phyloP scores from a whole-genome alignment of 1,140 invertebrate genomes.

The Drosophila willistoni region DNA sequence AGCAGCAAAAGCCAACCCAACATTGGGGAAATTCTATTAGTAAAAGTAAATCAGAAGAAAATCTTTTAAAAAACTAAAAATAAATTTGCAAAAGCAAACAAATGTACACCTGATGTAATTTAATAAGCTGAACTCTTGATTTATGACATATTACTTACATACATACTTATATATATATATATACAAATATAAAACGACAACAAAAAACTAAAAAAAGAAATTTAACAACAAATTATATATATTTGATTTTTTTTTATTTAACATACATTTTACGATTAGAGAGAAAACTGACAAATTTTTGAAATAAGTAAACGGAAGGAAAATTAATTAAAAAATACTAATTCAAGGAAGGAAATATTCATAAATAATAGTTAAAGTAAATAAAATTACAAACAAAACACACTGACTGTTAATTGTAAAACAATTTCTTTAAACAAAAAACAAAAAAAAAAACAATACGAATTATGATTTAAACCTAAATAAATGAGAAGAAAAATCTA shows the following conservation, averaged over 20 bases:
- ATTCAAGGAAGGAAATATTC: constrained; percentile 59
- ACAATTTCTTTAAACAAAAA: constrained; percentile 77
- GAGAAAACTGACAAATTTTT: constrained; percentile 39
- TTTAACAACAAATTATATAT: constrained; percentile 14
- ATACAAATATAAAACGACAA: not conserved
- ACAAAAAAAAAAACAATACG: constrained; percentile 50
- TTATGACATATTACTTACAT: constrained; percentile 59
- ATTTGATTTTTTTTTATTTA: constrained; percentile 33
- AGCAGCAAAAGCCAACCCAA: not conserved
- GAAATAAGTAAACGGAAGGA: constrained; percentile 38
- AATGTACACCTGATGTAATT: constrained; percentile 74
- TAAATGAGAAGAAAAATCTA: constrained; percentile 50
- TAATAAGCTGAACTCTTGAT: constrained; percentile 62
- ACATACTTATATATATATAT: constrained; percentile 22
- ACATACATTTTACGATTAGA: constrained; percentile 31
- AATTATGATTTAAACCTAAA: constrained; percentile 73
- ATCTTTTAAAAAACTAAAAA: constrained; percentile 19
- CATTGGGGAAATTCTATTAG: constrained; percentile 18
- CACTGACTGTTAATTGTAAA: constrained; percentile 83
- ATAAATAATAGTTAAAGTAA: constrained; percentile 61
- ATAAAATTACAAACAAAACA: constrained; percentile 53
- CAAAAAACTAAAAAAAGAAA: not conserved
- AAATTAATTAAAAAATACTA: constrained; percentile 29
- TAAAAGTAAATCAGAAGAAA: constrained; percentile 32
- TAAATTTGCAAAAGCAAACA: constrained; percentile 23